phyloP scores from a whole-genome alignment of 2,888 invertebrate species.

The Agrotis exclamationis region DNA sequence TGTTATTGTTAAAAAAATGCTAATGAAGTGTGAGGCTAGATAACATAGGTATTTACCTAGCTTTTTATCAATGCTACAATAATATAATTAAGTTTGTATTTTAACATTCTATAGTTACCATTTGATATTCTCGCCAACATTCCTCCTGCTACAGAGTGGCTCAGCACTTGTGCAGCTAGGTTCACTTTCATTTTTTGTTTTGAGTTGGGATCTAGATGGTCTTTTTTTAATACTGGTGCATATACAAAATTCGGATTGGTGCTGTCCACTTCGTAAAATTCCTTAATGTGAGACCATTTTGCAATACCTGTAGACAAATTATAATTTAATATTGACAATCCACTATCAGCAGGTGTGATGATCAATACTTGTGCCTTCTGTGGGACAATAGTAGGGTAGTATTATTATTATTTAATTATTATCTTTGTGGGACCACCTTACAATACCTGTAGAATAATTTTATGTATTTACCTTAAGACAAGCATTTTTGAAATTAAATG shows the following conservation, averaged over 20 bases:
- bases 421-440: too few relatives aligned
- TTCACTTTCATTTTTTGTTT: slow-evolving; percentile 13
- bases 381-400: too few relatives aligned
- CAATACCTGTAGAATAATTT: slow-evolving; percentile 1
- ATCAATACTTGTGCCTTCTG: too few relatives aligned
- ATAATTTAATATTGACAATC: neutral
- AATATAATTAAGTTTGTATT: neutral
- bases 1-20: neutral
- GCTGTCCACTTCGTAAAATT: slow-evolving; percentile 53
- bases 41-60: neutral
- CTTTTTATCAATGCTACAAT: neutral
- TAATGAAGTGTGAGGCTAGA: neutral
- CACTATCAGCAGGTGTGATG: too few relatives aligned
- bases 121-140: slow-evolving; percentile 9
- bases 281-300: slow-evolving; percentile 50
- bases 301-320: slow-evolving; percentile 49
- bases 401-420: too few relatives aligned
- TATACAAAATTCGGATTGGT: slow-evolving; percentile 62
- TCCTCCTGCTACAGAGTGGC: slow-evolving; percentile 16
- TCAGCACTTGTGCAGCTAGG: slow-evolving; percentile 17
- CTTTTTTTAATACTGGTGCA: slow-evolving; percentile 6
- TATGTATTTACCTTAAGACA: too few relatives aligned
- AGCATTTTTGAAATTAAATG: too few relatives aligned
- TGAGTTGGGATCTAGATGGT: slow-evolving; percentile 7
- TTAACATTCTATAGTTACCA: slow-evolving; percentile 3